Conservation (phyloP, 2,888 invertebrate species). For the Sesia bembeciformis region DNA sequence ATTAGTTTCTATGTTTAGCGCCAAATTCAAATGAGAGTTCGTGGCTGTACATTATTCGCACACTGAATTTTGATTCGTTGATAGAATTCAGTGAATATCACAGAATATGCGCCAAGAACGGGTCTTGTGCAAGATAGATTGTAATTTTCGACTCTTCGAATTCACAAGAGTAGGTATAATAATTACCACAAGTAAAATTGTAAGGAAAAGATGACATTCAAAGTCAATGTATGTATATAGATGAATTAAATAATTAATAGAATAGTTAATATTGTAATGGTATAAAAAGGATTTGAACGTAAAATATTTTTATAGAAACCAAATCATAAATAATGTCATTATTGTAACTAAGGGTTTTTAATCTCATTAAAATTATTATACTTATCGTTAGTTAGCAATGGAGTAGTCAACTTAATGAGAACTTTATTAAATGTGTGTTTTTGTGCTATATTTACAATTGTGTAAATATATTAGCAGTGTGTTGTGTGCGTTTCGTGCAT, state of each 20-base stretch:
- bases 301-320: constrained; percentile 41
- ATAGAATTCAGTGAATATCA: no score
- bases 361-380: no score
- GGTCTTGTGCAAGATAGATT: constrained; percentile 16
- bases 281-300: background rate
- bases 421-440: background rate
- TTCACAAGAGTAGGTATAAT: background rate
- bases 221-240: background rate
- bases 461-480: constrained; percentile 30
- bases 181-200: background rate
- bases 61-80: no score
- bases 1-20: no score
- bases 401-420: no score
- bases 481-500: constrained; percentile 59
- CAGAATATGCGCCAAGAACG: constrained; percentile 3
- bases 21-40: no score
- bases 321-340: constrained; percentile 22
- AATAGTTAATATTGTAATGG: background rate
- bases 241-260: background rate
- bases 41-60: no score
- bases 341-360: no score
- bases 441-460: constrained; percentile 4
- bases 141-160: background rate
- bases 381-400: no score
- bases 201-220: background rate